Base-by-base conservation (phyloP, 2,888 invertebrate species). In the Epinotia brunnichana region DNA sequence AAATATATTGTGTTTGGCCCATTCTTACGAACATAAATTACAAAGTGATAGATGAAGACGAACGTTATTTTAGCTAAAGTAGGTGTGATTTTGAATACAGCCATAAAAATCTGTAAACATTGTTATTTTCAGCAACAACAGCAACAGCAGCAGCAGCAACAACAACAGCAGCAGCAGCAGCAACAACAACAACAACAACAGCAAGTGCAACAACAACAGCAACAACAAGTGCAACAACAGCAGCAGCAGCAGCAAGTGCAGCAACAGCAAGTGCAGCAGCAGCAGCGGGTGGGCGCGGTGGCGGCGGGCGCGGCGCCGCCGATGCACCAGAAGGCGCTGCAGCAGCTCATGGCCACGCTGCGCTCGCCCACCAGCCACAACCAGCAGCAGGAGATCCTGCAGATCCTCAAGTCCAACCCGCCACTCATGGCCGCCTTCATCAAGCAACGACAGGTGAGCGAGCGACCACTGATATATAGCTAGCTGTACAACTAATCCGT, bases 361-460 rank as follows among this genome's bases (percentile, higher is more conserved):
- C 96, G 97, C 80, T 97, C 97, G 80, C 98, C 98, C 68, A 96
- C 96, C 80, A 96, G 97, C 63, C 97, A 97, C 77, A 98, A 98
- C 85, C 98, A 99, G 85, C 98, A 99, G 84, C 96, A 96, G 84
- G 97, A 97, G 90, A 96, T 97, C 75, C 94, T 98, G 76, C 96
- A 96, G 83, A 98, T 99, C 83, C 95, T 99, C 76, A 98, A 98
- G 90, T 96, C 97, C 77, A 98, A 98, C 92, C 99, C 99, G 54
- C 97, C 97, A 81, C 94, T 99, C 61, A 98, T 99, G 98, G 98
- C 98, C 70, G 98, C 98, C 69, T 98, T 98, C 85, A 97, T 99
- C 78, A 98, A 98, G 84, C 97, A 97, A 88, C 94, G 97, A 85
- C 96, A 96, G 92, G 95, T 95, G 78, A n/a, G 2, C 5, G 2